Percentiles rank a stretch among this genome's conserved stretches.
These are phyloP conservation scores for Stenotaenia linearis DNA, from an alignment of 2,888 invertebrate genomes.

Conservation along the genomic window DNA sequence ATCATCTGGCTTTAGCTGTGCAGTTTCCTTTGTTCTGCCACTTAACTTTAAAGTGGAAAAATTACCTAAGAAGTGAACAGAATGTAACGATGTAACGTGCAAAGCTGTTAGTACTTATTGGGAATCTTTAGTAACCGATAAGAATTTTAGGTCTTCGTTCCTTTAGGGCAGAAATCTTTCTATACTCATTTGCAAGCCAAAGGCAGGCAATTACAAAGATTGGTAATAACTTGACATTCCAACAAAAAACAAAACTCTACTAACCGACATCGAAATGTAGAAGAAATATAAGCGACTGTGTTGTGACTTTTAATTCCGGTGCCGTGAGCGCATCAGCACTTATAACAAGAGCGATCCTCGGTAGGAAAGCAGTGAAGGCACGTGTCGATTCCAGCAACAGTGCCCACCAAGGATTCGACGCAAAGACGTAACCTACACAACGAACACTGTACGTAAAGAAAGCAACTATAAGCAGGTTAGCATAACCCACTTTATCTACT, in stretches of 20 bases:
- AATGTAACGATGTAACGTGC: too few relatives aligned
- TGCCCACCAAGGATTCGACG: conserved; percentile 32
- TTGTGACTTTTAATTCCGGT: conserved; percentile 28
- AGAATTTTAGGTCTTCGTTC: too few relatives aligned
- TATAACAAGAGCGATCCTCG: neutral
- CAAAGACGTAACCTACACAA: conserved; percentile 49
- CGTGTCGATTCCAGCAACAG: conserved; percentile 33
- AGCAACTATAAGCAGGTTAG: conserved; percentile 74
- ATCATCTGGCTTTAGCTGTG: too few relatives aligned
- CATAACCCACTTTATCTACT: conserved; percentile 75
- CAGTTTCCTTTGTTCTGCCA: too few relatives aligned
- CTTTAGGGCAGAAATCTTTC: too few relatives aligned
- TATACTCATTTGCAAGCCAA: too few relatives aligned
- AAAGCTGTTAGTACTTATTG: too few relatives aligned
- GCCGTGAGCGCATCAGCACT: neutral
- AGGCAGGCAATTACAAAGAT: too few relatives aligned
- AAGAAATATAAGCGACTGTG: conserved; percentile 2
- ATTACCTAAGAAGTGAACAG: too few relatives aligned
- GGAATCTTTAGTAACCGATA: too few relatives aligned
- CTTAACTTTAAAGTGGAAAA: too few relatives aligned
- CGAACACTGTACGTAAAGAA: conserved; percentile 73
- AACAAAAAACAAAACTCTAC: neutral
- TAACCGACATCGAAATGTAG: conserved; percentile 31
- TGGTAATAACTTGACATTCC: too few relatives aligned
- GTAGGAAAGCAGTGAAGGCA: conserved; percentile 29